A percentile compares a stretch with the other conserved stretches of the same genome.
Evolutionary conservation across 2,113 vertebrate genomes (phyloP).

Genomic region (Podocnemis expansa): DNA sequence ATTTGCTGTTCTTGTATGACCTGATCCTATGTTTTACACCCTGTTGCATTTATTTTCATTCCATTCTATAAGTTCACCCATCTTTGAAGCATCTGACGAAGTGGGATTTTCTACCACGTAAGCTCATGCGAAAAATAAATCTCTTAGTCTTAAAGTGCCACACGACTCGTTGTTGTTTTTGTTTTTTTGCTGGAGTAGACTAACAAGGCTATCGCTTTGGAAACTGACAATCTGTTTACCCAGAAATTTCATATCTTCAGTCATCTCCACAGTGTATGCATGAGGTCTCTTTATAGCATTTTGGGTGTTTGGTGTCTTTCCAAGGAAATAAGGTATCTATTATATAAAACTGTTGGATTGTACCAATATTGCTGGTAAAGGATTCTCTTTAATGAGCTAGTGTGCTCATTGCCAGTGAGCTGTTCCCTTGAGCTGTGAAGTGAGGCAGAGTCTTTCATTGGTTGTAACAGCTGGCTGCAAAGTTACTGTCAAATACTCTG

Average conservation of each 20-base stretch:
- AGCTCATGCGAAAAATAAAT: too few relatives aligned
- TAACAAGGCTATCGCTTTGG: too few relatives aligned
- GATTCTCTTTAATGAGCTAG: neutral
- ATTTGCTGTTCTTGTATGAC: too few relatives aligned
- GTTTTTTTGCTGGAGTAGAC: too few relatives aligned
- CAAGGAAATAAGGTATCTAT: neutral
- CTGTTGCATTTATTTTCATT: too few relatives aligned
- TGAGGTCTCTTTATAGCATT: neutral
- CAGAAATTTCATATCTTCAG: neutral
- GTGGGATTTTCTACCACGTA: too few relatives aligned
- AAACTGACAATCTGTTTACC: too few relatives aligned
- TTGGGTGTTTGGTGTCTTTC: neutral
- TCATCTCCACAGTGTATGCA: neutral
- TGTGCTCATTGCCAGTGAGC: neutral
- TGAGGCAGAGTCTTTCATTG: neutral
- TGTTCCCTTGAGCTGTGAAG: neutral
- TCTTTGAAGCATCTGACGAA: too few relatives aligned
- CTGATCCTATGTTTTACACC: too few relatives aligned
- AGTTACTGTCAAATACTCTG: neutral
- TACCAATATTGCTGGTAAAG: neutral
- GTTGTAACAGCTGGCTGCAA: neutral
- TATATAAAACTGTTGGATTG: conserved; percentile 32
- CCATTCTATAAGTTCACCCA: too few relatives aligned
- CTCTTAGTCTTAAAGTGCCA: too few relatives aligned
- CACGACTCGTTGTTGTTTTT: too few relatives aligned